phyloP scores from a whole-genome alignment of 2,113 vertebrate species.

The Calonectris borealis region DNA sequence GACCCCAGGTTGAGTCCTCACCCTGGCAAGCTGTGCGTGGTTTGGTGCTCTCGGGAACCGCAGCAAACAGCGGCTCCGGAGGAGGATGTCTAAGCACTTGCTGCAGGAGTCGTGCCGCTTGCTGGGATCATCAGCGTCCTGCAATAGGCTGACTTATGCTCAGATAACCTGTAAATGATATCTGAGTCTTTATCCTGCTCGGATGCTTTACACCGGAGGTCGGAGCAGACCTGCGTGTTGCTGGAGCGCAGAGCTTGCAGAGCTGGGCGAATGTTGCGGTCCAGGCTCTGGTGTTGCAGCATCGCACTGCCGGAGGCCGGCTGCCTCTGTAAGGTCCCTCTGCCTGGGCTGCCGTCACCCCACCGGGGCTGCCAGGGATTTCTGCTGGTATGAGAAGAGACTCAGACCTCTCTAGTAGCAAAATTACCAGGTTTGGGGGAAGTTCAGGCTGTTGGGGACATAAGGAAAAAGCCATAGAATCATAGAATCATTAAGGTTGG shows the following conservation, averaged over 20 bases:
- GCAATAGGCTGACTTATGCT: not conserved
- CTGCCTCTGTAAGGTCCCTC: not conserved
- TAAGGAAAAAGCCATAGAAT: not conserved
- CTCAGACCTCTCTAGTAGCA: not conserved
- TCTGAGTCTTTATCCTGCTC: not conserved
- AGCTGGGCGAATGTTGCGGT: not conserved
- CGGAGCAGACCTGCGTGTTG: not conserved
- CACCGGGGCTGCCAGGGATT: not conserved
- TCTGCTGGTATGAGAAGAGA: not conserved
- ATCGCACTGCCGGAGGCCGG: fast-evolving
- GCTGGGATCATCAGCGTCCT: not conserved
- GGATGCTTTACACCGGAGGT: not conserved
- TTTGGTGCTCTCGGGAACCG: fast-evolving
- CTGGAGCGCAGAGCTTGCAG: not conserved
- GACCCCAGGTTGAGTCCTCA: not conserved
- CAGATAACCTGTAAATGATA: not conserved
- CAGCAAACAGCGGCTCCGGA: fast-evolving
- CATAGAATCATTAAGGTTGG: too few species aligned
- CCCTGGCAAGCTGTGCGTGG: fast-evolving
- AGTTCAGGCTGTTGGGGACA: not conserved
- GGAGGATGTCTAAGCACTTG: not conserved
- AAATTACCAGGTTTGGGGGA: not conserved
- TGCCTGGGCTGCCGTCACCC: not conserved
- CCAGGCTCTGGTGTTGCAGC: not conserved
- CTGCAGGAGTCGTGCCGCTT: not conserved